Base-by-base conservation (phyloP, 2,113 vertebrate genomes). In the Promerops cafer region DNA sequence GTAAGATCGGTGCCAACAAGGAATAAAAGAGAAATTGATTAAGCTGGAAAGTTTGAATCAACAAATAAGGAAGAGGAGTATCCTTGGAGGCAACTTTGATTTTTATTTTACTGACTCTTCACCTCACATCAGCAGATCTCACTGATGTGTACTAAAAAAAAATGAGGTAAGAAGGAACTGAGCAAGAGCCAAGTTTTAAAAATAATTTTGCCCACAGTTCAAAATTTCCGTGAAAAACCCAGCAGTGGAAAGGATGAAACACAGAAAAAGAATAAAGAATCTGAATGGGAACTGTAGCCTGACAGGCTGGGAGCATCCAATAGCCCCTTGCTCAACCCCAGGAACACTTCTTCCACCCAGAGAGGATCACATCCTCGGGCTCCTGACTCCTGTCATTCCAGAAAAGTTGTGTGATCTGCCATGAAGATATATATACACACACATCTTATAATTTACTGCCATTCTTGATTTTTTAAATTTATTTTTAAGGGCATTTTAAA, bases 61-160 rank as follows among this genome's bases (percentile, higher is more conserved):
- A 77, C 37, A 83, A 76, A 64, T 45, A 59, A 72, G 53, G 21
- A 90, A 75, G 27, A 83, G n/a, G 11, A 66, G 17, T n/a, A 70
- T 86, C 27, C 54, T 83, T 1, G 0, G 45, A 90, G 47, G 60
- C 15, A 86, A 86, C n/a, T 90, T 45, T 23, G 31, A 79, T 90
- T 92, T 94, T 77, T 86, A 28, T 81, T 83, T 86, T 83, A 42
- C 54, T 70, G 37, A 30, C n/a, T 86, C 6, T 76, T 81, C 59
- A 49, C 30, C 22, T 61, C 50, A 10, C 9, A 65, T 49, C 54
- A 68, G 21, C 11, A 69, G 45, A 89, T 35, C 56, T 72, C 33
- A 69, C 5, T 40, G 39, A 66, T 24, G 33, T 27, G 19, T 8
- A 72, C 22, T 23, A 16, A 57, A 71, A 37, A 52, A 39, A 56